phyloP scores from a whole-genome alignment of 2,888 invertebrate species.

The Drosophila antonietae region DNA sequence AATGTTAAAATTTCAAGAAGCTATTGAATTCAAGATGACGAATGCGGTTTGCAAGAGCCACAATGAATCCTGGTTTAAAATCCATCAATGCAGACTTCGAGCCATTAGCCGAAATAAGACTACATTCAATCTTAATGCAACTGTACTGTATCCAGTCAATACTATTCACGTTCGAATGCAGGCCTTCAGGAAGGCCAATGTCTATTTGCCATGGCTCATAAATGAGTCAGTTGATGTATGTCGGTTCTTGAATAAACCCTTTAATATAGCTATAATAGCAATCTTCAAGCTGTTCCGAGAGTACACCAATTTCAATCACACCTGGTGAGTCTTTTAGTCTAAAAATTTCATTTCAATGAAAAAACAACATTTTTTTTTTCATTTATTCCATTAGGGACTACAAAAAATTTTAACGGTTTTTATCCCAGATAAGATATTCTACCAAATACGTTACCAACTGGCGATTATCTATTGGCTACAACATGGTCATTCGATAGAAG shows the following conservation, averaged over 20 bases:
- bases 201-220: constrained; percentile 46
- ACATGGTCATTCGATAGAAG: constrained; percentile 32
- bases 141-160: constrained; percentile 18
- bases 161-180: constrained; percentile 17
- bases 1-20: constrained; percentile 13
- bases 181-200: constrained; percentile 34
- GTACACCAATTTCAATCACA: neutral
- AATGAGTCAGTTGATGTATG: constrained; percentile 23
- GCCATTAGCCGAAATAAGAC: constrained; percentile 10
- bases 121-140: constrained; percentile 4
- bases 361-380: neutral
- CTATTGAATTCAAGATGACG: constrained; percentile 38
- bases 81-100: constrained; percentile 40
- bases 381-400: constrained; percentile 19
- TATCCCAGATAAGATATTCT: neutral
- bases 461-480: constrained; percentile 25
- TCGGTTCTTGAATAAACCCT: neutral
- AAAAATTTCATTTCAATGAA: accelerated
- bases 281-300: neutral
- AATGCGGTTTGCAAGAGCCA: constrained; percentile 41
- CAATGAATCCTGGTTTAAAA: constrained; percentile 45
- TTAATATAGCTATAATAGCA: neutral
- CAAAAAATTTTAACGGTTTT: constrained; percentile 26
- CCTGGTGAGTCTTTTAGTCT: neutral
- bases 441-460: constrained; percentile 16